phyloP scores from a whole-genome alignment of 2,888 invertebrate species.

The Drosophila pegasa region DNA sequence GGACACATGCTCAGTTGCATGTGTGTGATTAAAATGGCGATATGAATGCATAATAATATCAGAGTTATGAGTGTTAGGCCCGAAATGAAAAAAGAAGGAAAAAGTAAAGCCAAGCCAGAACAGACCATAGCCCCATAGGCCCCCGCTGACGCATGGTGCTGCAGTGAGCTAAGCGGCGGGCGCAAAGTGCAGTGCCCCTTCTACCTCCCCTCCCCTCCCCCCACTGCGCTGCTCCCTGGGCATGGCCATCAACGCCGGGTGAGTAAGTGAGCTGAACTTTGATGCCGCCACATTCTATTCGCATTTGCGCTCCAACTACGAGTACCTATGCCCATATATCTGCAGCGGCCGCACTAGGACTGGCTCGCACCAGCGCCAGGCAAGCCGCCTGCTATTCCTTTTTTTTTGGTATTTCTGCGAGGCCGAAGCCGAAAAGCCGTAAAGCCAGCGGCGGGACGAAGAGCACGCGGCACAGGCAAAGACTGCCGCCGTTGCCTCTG shows the following conservation, averaged over 20 bases:
- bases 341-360: slow-evolving; percentile 61
- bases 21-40: slow-evolving; percentile 77
- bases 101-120: slow-evolving; percentile 13
- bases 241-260: slow-evolving; percentile 73
- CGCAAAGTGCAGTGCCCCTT: slow-evolving; percentile 47
- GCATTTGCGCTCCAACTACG: slow-evolving; percentile 72
- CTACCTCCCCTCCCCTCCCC: background rate
- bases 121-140: slow-evolving; percentile 1
- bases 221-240: slow-evolving; percentile 7
- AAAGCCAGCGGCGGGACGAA: slow-evolving; percentile 61
- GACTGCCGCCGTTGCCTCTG: slow-evolving; percentile 80
- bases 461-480: slow-evolving; percentile 63
- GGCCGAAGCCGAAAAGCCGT: slow-evolving; percentile 78
- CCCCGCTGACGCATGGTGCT: slow-evolving; percentile 55
- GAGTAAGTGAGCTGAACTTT: slow-evolving; percentile 81
- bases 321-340: slow-evolving; percentile 79
- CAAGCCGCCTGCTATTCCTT: slow-evolving; percentile 52
- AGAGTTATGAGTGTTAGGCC: slow-evolving; percentile 63
- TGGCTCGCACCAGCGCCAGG: slow-evolving; percentile 58
- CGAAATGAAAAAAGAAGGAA: slow-evolving; percentile 13
- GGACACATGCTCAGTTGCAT: slow-evolving; percentile 39
- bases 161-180: slow-evolving; percentile 66
- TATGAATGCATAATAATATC: slow-evolving; percentile 80
- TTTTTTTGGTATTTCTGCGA: slow-evolving; percentile 27
- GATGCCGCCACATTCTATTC: slow-evolving; percentile 82